Evolutionary conservation across 2,113 vertebrate genomes (phyloP), one percentile per base, ranked within the genome.

Genomic region (Hypomesus transpacificus): DNA sequence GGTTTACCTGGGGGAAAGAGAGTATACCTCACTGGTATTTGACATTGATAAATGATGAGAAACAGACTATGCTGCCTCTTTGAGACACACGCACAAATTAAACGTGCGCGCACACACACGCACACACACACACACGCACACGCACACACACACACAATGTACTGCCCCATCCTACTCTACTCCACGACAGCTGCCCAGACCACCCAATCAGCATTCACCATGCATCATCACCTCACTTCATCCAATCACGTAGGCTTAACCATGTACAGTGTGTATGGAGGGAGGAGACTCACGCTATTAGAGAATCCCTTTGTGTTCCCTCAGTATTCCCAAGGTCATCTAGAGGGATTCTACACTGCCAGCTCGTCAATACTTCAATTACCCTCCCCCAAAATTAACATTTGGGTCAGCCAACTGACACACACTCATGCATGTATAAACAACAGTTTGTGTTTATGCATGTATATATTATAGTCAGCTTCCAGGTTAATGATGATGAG

Each of bases 121-220:
- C 24, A 31, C 69, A 77, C 60, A 56, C 79, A 80, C 80, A 50
- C 59, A n/a, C 57, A 24, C 62, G n/a, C 54, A 65, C 63, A 57
- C 24, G 26, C 69, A 77, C 60, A 56, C 79, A 80, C 80, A 73
- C 75, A 74, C 60, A 75, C 73, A 56, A 65, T n/a, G n/a, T 7
- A 20, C 57, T 24, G 3, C 57, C 57, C 21, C 9, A 22, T 21
- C 8, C 57, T 9, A 13, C 18, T 22, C 11, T 22, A 18, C 20
- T 64, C 17, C 34, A 26, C 16, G n/a, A 31, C 62, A 64, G 31
- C 14, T 16, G 46, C 63, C 78, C 74, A 74, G 74, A 83, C 77
- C 68, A 68, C 24, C 84, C 89, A 77, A 86, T 89, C 85, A 84
- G 80, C 82, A 91, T 90, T 86, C 87, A 77, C 60, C 75, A 78